These are phyloP conservation scores for Agrilus mali DNA, from an alignment of 2,888 invertebrate genomes.

Conservation along the genomic window DNA sequence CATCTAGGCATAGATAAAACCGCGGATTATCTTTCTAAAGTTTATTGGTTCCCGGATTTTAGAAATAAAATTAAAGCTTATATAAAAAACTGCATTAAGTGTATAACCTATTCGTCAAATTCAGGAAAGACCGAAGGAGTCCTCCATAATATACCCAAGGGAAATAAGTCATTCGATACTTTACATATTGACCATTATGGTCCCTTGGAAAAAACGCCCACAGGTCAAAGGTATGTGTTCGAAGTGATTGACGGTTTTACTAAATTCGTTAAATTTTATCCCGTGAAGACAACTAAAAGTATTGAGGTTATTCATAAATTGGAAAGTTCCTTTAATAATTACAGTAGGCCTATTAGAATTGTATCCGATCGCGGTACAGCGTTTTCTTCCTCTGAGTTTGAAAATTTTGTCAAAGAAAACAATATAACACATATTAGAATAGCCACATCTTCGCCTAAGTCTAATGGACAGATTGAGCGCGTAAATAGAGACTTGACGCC, in stretches of 20 bases:
- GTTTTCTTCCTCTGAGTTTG: slow-evolving; percentile 18
- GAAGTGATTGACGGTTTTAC: slow-evolving; percentile 19
- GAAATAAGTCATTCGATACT: slow-evolving; percentile 14
- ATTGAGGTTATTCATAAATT: slow-evolving; percentile 13
- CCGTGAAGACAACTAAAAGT: slow-evolving; percentile 12
- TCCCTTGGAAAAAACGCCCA: slow-evolving; percentile 13
- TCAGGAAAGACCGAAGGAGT: slow-evolving; percentile 17
- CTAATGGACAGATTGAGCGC: slow-evolving; percentile 21
- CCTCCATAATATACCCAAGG: slow-evolving; percentile 18
- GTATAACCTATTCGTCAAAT: slow-evolving; percentile 9
- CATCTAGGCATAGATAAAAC: slow-evolving; percentile 2
- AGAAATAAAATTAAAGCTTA: not conserved
- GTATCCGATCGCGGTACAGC: slow-evolving; percentile 19
- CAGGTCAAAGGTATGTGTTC: slow-evolving; percentile 15
- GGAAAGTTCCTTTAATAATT: slow-evolving; percentile 12
- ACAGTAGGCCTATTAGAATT: slow-evolving; percentile 13
- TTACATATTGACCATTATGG: slow-evolving; percentile 22
- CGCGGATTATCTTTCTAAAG: not conserved
- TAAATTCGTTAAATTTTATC: slow-evolving; percentile 18
- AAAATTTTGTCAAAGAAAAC: slow-evolving; percentile 11
- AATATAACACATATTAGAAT: slow-evolving; percentile 16
- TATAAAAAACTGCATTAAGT: not conserved
- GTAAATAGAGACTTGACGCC: slow-evolving; percentile 15
- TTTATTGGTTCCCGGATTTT: slow-evolving; percentile 1
- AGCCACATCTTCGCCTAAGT: slow-evolving; percentile 17